Conservation (phyloP, 1,140 invertebrate genomes). For the Stratiolaelaps scimitus region DNA sequence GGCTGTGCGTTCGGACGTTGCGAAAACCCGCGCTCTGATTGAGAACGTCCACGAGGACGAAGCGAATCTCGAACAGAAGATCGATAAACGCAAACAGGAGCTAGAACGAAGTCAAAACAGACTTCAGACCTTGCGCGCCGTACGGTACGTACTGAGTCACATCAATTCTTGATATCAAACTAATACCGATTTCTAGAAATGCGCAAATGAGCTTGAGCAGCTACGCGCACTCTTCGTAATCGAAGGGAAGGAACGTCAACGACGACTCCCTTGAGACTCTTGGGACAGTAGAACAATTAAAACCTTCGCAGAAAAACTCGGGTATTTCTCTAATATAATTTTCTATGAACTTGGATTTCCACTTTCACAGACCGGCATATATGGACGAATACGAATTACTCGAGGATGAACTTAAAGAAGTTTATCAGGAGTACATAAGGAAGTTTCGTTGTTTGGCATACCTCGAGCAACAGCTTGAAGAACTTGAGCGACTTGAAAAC, state of each 20-base stretch:
- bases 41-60: slow-evolving; percentile 71
- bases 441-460: slow-evolving; percentile 74
- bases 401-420: slow-evolving; percentile 65
- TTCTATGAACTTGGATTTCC: slow-evolving; percentile 29
- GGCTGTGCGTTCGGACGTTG: slow-evolving; percentile 49
- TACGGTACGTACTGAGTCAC: slow-evolving; percentile 51
- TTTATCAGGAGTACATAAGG: slow-evolving; percentile 76
- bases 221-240: too few species aligned
- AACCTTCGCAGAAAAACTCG: too few species aligned
- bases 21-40: slow-evolving; percentile 57
- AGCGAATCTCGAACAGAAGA: slow-evolving; percentile 72
- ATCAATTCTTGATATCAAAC: slow-evolving; percentile 21
- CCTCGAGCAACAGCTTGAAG: slow-evolving; percentile 60
- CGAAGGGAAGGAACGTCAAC: too few species aligned
- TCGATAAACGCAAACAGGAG: slow-evolving; percentile 76
- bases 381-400: slow-evolving; percentile 88
- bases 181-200: background rate
- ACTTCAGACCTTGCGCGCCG: slow-evolving; percentile 74
- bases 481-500: slow-evolving; percentile 54
- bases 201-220: background rate
- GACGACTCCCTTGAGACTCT: too few species aligned
- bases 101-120: slow-evolving; percentile 83
- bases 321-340: slow-evolving; percentile 25
- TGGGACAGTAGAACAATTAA: too few species aligned
- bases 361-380: slow-evolving; percentile 66